A percentile compares a stretch with the other conserved stretches of the same genome.
Conservation (phyloP, 1,140 invertebrate species). For the Atta colombica region DNA sequence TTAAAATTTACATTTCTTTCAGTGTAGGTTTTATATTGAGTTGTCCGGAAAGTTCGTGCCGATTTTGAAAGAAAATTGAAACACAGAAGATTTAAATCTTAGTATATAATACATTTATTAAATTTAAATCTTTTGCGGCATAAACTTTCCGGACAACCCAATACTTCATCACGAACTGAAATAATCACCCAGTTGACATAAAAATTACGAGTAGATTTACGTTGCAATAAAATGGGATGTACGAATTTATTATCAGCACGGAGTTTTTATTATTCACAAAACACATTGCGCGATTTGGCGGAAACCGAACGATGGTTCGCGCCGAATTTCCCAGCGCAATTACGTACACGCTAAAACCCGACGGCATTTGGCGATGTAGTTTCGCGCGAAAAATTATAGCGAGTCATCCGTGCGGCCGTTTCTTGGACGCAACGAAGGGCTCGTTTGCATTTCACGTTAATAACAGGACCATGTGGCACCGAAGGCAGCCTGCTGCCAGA, state of each 20-base stretch:
- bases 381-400: slow-evolving; percentile 68
- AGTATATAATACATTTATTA: no score
- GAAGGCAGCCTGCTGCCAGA: slow-evolving; percentile 58
- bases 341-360: slow-evolving; percentile 60
- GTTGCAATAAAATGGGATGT: background rate
- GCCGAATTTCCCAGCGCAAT: slow-evolving; percentile 21
- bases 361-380: slow-evolving; percentile 48
- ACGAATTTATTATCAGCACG: slow-evolving; percentile 17
- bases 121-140: no score
- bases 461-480: slow-evolving; percentile 74
- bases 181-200: background rate
- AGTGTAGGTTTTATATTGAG: no score
- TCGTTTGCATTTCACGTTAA: slow-evolving; percentile 76
- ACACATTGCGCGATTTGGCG: background rate
- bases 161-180: background rate
- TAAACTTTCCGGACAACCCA: no score
- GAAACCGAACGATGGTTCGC: slow-evolving; percentile 31
- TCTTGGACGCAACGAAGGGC: slow-evolving; percentile 72
- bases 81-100: no score
- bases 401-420: slow-evolving; percentile 60
- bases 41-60: no score
- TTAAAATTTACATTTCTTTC: no score
- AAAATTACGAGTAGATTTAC: slow-evolving; percentile 28
- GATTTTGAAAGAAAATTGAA: no score
- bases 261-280: slow-evolving; percentile 14